A percentile compares a stretch with the other conserved stretches of the same genome.
phyloP scores from a whole-genome alignment of 2,888 invertebrate genomes.

The Melieria crassipennis region DNA sequence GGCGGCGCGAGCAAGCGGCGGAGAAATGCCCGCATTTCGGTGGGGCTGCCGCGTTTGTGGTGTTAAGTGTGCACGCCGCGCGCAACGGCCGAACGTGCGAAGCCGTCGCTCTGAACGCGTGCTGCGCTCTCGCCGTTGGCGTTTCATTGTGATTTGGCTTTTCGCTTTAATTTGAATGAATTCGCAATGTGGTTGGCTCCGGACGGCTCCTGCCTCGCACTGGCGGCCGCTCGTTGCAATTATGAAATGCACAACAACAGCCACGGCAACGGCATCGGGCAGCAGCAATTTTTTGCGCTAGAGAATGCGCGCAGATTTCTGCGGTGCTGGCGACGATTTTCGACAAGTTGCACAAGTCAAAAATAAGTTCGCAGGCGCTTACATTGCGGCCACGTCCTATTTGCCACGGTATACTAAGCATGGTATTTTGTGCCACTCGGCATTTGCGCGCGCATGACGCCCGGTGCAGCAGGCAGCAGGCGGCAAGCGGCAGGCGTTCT shows the following conservation, averaged over 20 bases:
- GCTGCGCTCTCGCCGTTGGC: too few relatives aligned
- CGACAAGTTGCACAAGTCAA: constrained; percentile 21
- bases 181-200: neutral
- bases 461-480: too few relatives aligned
- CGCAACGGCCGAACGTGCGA: too few relatives aligned
- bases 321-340: constrained; percentile 7
- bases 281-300: neutral
- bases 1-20: constrained; percentile 20
- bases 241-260: too few relatives aligned
- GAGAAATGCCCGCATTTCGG: neutral
- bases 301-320: neutral
- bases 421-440: constrained; percentile 17
- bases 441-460: neutral
- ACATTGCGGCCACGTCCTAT: constrained; percentile 21
- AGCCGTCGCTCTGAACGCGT: too few relatives aligned
- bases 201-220: too few relatives aligned
- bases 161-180: too few relatives aligned
- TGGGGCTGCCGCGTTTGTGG: neutral
- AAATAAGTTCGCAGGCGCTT: constrained; percentile 25
- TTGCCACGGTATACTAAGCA: constrained; percentile 24
- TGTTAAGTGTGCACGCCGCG: neutral
- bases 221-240: too few relatives aligned
- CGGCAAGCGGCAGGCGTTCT: neutral
- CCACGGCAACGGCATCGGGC: too few relatives aligned
- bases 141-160: too few relatives aligned